Percentiles rank a stretch among this genome's conserved stretches.
phyloP scores from a whole-genome alignment of 2,888 invertebrate species.

The Hermaeophaga mercurialis region DNA sequence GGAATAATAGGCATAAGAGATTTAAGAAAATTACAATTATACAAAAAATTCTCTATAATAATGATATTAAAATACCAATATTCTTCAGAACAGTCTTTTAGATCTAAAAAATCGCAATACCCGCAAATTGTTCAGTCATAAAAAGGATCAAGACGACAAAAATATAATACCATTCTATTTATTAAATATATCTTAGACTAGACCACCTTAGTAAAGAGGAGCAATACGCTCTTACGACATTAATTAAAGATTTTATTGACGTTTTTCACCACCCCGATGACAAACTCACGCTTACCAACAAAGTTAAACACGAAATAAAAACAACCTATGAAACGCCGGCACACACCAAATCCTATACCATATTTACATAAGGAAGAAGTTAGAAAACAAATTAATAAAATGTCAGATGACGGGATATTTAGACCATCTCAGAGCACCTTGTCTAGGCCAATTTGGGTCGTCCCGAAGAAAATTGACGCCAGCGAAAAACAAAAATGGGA shows the following conservation, averaged over 20 bases:
- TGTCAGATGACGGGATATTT: too few species aligned
- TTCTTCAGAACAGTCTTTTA: background rate
- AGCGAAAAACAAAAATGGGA: too few species aligned
- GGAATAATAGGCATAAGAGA: conserved; percentile 28
- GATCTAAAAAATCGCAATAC: conserved; percentile 3
- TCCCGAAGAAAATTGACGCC: too few species aligned
- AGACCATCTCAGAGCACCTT: too few species aligned
- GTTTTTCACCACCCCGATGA: conserved; percentile 19
- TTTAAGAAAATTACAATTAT: conserved; percentile 14
- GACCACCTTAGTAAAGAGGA: conserved; percentile 19
- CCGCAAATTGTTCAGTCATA: background rate
- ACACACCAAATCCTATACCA: too few species aligned
- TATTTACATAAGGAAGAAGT: too few species aligned
- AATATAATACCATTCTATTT: background rate
- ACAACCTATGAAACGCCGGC: conserved; percentile 19
- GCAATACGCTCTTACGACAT: conserved; percentile 2
- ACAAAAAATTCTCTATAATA: background rate
- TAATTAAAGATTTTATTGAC: conserved; percentile 13
- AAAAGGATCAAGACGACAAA: conserved; percentile 1
- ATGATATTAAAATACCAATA: conserved; percentile 11
- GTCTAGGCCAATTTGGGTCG: too few species aligned
- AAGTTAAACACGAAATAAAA: conserved; percentile 28
- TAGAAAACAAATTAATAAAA: too few species aligned
- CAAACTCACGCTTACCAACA: conserved; percentile 20
- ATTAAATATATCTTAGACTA: conserved; percentile 2